phyloP scores from a whole-genome alignment of 2,113 vertebrate genomes.

The Grammomys surdaster region DNA sequence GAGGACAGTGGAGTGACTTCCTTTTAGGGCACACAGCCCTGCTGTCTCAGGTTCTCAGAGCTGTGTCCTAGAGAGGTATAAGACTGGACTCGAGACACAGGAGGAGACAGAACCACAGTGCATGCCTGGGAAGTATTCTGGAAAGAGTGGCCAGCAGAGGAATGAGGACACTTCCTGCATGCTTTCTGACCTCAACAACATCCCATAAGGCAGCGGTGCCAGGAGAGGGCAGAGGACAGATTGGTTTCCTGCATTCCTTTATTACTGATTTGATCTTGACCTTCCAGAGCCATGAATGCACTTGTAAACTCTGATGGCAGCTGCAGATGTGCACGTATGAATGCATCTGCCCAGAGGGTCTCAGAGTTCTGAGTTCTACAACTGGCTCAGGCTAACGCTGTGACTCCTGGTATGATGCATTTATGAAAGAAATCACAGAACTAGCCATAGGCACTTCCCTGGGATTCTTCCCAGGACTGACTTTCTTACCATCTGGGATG shows the following conservation, averaged over 20 bases:
- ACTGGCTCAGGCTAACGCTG: neutral
- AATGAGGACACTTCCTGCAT: neutral
- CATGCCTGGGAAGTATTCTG: neutral
- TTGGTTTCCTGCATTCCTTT: neutral
- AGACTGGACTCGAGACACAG: slow-evolving; percentile 21
- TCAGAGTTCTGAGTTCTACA: neutral
- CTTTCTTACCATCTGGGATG: slow-evolving; percentile 39
- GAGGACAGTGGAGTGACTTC: neutral
- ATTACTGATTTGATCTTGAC: slow-evolving; percentile 38
- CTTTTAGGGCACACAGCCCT: neutral
- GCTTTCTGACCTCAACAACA: slow-evolving; percentile 10
- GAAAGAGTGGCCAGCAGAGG: neutral
- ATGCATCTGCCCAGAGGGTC: neutral
- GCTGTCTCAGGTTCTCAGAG: neutral
- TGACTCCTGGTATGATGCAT: neutral
- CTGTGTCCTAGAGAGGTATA: neutral
- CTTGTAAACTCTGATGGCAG: neutral
- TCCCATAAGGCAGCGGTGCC: neutral
- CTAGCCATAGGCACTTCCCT: neutral
- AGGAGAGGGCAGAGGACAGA: neutral
- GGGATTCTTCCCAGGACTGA: slow-evolving; percentile 44
- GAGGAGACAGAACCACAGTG: neutral
- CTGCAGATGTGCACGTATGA: neutral
- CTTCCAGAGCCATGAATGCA: neutral
- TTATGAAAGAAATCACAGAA: neutral